These are phyloP conservation scores for Chaetogeoica ovagalla DNA, from an alignment of 2,888 invertebrate species.

Conservation along the genomic window DNA sequence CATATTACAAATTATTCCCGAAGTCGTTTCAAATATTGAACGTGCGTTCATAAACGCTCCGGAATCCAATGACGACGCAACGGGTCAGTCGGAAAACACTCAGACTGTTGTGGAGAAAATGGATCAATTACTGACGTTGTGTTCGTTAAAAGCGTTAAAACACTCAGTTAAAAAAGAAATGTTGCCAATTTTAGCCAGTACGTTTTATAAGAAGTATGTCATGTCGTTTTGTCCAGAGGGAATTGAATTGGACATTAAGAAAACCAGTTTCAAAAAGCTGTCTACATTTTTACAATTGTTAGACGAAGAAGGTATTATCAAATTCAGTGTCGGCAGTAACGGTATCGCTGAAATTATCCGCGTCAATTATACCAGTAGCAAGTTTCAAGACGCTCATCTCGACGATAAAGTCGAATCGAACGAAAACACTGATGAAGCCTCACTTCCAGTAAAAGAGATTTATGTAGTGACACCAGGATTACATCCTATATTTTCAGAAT, in stretches of 20 bases:
- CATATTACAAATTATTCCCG: conserved; percentile 25
- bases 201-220: conserved; percentile 75
- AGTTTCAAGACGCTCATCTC: conserved; percentile 59
- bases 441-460: conserved; percentile 69
- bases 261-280: conserved; percentile 85
- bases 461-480: conserved; percentile 71
- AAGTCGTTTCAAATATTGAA: background rate
- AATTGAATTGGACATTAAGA: conserved; percentile 78
- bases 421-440: conserved; percentile 57
- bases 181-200: conserved; percentile 79
- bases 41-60: conserved; percentile 7
- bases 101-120: conserved; percentile 59
- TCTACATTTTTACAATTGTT: conserved; percentile 81
- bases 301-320: conserved; percentile 64
- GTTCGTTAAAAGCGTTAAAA: conserved; percentile 79
- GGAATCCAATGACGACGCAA: background rate
- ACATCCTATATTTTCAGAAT: conserved; percentile 66
- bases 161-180: conserved; percentile 73
- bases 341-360: conserved; percentile 79
- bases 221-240: conserved; percentile 72
- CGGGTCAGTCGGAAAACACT: background rate
- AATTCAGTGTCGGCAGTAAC: conserved; percentile 62
- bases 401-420: conserved; percentile 44
- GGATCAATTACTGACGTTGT: conserved; percentile 74
- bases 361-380: conserved; percentile 67